Evolutionary conservation across 2,888 invertebrate species (phyloP).

Genomic region (Coenonympha arcania): DNA sequence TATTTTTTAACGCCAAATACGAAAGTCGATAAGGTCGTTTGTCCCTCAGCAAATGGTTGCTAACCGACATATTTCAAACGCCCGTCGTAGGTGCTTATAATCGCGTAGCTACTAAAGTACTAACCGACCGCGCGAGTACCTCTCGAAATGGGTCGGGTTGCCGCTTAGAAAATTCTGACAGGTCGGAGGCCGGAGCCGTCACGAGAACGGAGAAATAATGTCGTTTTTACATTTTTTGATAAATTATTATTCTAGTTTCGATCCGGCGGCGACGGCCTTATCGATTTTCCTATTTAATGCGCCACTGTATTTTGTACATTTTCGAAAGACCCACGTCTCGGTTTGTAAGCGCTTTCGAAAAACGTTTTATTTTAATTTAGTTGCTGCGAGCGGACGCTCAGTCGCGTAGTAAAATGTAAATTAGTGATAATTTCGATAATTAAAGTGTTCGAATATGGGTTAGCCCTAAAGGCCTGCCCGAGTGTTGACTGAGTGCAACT

Average conservation of each 20-base stretch:
- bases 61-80: constrained; percentile 50
- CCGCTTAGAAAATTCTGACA: constrained; percentile 69
- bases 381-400: constrained; percentile 62
- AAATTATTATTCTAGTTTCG: constrained; percentile 71
- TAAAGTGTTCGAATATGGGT: constrained; percentile 71
- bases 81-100: constrained; percentile 29
- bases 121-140: constrained; percentile 4
- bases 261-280: constrained; percentile 63
- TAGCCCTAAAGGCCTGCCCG: constrained; percentile 48
- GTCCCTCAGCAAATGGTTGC: constrained; percentile 38
- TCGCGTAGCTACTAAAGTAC: too few species aligned
- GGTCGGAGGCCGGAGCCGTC: constrained; percentile 63
- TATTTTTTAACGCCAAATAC: constrained; percentile 67
- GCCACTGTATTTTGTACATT: constrained; percentile 66
- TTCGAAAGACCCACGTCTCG: constrained; percentile 65
- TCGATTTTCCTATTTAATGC: constrained; percentile 72
- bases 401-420: too few species aligned
- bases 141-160: constrained; percentile 32
- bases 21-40: constrained; percentile 57
- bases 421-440: constrained; percentile 72
- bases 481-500: constrained; percentile 52
- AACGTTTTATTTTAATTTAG: constrained; percentile 67
- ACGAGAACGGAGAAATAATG: constrained; percentile 72
- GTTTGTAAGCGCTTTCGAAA: constrained; percentile 71
- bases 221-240: constrained; percentile 74